A percentile compares a stretch with the other conserved stretches of the same genome.
phyloP scores from a whole-genome alignment of 2,113 vertebrate species.

The Oncorhynchus masou region DNA sequence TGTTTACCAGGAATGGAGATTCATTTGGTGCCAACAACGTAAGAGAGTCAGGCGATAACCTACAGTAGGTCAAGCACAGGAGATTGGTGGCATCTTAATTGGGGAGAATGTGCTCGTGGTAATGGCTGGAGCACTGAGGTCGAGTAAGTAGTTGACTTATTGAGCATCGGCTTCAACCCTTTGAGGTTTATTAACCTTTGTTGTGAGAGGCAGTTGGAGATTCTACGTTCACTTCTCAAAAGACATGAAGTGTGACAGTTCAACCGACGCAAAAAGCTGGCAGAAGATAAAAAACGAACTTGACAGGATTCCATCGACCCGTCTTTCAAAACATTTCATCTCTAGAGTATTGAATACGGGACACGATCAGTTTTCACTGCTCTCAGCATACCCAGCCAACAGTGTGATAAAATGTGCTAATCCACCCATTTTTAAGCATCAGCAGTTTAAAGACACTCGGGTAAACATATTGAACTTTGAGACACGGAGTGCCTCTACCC shows the following conservation, averaged over 20 bases:
- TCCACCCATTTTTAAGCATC: constrained; percentile 21
- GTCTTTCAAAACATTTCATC: neutral
- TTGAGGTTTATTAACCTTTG: neutral
- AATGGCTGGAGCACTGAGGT: constrained; percentile 10
- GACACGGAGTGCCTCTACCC: neutral
- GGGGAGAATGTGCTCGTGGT: no score
- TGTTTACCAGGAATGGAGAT: no score
- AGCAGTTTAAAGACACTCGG: constrained; percentile 11
- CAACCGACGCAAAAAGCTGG: neutral
- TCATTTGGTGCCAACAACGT: no score
- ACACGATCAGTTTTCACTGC: constrained; percentile 5
- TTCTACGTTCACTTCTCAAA: neutral
- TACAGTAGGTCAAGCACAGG: neutral
- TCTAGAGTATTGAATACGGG: neutral
- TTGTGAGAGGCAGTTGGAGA: neutral
- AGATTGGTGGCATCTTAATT: no score
- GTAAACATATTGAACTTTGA: constrained; percentile 2
- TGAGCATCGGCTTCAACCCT: neutral
- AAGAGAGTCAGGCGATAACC: no score
- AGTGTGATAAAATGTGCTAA: constrained; percentile 11
- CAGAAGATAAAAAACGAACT: neutral
- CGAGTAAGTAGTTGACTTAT: constrained; percentile 1
- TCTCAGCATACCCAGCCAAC: constrained; percentile 13
- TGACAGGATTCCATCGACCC: neutral
- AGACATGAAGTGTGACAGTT: neutral